These are phyloP conservation scores for Pogonognathellus flavescens DNA, from an alignment of 1,140 invertebrate genomes.

Conservation along the genomic window DNA sequence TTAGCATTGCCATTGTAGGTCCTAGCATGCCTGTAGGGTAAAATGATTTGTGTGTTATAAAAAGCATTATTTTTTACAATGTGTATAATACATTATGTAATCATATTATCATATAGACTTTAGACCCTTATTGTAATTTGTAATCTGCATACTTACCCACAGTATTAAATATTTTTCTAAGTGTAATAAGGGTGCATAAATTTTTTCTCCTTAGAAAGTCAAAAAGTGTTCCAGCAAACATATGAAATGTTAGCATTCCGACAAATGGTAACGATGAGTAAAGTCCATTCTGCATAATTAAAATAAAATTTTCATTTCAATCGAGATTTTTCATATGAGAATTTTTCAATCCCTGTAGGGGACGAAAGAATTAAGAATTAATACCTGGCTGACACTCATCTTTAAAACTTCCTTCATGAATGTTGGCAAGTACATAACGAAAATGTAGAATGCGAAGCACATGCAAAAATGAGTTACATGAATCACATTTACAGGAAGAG, in stretches of 20 bases:
- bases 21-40: conserved; percentile 56
- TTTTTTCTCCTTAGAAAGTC: conserved; percentile 66
- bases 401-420: conserved; percentile 76
- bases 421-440: conserved; percentile 75
- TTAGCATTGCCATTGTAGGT: background rate
- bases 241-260: conserved; percentile 67
- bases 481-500: conserved; percentile 74
- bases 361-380: background rate
- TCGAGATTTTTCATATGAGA: background rate
- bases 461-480: conserved; percentile 75
- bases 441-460: conserved; percentile 77
- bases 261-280: conserved; percentile 75
- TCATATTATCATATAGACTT: background rate
- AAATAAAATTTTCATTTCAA: background rate
- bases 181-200: conserved; percentile 61
- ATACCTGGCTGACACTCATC: conserved; percentile 74
- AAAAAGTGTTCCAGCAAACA: conserved; percentile 65
- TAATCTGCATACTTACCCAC: conserved; percentile 67
- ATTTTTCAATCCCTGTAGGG: background rate
- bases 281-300: conserved; percentile 72
- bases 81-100: background rate
- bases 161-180: conserved; percentile 68
- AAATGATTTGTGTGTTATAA: background rate
- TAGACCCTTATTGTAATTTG: too few relatives aligned
- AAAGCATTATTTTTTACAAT: background rate